Conservation (phyloP, 2,797 vertebrate genomes). For the Kryptolebias ocellatus region DNA sequence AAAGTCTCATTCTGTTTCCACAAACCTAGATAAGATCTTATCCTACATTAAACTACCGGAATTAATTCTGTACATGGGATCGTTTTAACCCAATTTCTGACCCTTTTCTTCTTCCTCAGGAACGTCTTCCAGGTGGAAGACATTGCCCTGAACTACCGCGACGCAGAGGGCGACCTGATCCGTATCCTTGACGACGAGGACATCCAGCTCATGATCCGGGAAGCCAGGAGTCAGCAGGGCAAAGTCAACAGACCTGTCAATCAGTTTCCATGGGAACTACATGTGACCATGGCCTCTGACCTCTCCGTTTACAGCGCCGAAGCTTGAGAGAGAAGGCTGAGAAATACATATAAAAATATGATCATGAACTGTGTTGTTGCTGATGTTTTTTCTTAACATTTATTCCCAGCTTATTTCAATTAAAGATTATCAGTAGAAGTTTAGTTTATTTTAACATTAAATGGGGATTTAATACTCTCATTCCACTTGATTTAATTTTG, state of each 20-base stretch:
- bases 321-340: slow-evolving; percentile 51
- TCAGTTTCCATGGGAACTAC: slow-evolving; percentile 90
- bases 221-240: slow-evolving; percentile 67
- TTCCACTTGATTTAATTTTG: not conserved
- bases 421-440: not conserved
- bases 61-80: too few species aligned
- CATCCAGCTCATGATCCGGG: slow-evolving; percentile 86
- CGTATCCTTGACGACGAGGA: slow-evolving; percentile 89
- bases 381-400: not conserved
- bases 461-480: not conserved
- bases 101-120: slow-evolving; percentile 66
- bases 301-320: slow-evolving; percentile 84
- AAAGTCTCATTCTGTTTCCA: not conserved
- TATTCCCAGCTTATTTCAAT: not conserved
- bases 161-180: slow-evolving; percentile 89
- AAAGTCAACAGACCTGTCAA: slow-evolving; percentile 77
- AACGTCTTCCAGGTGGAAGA: slow-evolving; percentile 84
- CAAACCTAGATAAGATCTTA: not conserved
- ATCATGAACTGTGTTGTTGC: not conserved
- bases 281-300: slow-evolving; percentile 84
- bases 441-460: not conserved
- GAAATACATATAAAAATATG: not conserved
- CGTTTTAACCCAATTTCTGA: too few species aligned
- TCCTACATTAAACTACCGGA: not conserved
- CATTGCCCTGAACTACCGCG: slow-evolving; percentile 89